Evolutionary conservation across 1,140 invertebrate species (phyloP), one percentile per base, ranked within the genome.

Genomic region (Drosophila erecta): DNA sequence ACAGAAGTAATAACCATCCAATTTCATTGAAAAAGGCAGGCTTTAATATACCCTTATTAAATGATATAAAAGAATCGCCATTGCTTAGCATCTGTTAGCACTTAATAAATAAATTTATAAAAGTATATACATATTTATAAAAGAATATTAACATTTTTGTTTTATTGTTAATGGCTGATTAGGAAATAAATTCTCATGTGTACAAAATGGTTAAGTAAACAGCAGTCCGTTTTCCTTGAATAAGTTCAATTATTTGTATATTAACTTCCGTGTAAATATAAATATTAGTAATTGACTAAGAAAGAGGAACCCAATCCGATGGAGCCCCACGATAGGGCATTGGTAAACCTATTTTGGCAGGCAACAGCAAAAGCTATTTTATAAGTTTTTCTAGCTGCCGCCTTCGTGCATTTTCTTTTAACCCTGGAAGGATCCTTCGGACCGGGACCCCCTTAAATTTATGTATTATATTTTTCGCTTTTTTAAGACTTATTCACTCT

Each of bases 351-450:
- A 35, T 76, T 61, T 67, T 35, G 56, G 37, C 46, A 61, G 43
- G 37, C 56, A 60, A 54, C 33, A 41, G 15, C 17, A 58, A 65
- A 57, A 47, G 22, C 7, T 17, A 50, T 56, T 60, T 74, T 73
- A 58, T 56, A 53, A 57, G 60, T 59, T 57, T 47, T 58, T 47
- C 30, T 27, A 3, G 3, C 8, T 38, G 12, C 17, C 56, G n/a
- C 12, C 14, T 4, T 27, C 1, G n/a, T 1, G 6, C 5, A 11
- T 15, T 41, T 17, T 37, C 22, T 56, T 54, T 57, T 20, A 30
- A n/a, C 49, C 40, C 50, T 40, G 54, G 22, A 62, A 43, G 66
- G 55, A 43, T 64, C 30, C 38, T 35, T 40, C 14, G 38, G 22
- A 46, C 55, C 22, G 33, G 43, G 35, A 59, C 22, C 54, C 27